phyloP scores from a whole-genome alignment of 2,888 invertebrate genomes.

The Sminthurinus aureus region DNA sequence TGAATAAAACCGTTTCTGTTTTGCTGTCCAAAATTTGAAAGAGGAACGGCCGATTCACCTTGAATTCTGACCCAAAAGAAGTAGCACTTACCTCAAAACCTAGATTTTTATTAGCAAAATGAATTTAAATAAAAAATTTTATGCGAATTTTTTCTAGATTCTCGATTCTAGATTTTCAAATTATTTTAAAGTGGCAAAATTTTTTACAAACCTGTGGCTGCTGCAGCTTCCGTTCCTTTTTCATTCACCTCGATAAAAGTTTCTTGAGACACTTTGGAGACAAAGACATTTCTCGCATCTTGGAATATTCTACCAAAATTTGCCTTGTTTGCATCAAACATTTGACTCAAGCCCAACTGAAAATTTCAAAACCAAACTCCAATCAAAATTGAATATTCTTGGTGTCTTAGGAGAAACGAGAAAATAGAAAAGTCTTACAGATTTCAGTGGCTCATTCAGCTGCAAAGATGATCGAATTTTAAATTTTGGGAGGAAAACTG shows the following conservation, averaged over 20 bases:
- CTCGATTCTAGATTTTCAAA: too few relatives aligned
- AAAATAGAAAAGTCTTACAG: neutral
- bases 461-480: neutral
- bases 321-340: neutral
- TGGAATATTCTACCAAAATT: conserved; percentile 71
- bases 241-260: conserved; percentile 87
- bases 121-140: too few relatives aligned
- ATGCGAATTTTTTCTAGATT: too few relatives aligned
- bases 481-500: neutral
- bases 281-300: conserved; percentile 65
- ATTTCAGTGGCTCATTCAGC: neutral
- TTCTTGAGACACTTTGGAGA: conserved; percentile 81
- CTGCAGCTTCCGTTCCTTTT: conserved; percentile 85
- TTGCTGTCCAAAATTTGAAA: conserved; percentile 53
- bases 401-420: neutral
- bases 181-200: too few relatives aligned
- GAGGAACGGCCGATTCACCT: conserved; percentile 51
- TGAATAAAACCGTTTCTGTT: conserved; percentile 49
- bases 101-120: too few relatives aligned
- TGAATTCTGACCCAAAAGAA: conserved; percentile 18
- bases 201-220: conserved; percentile 77
- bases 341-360: neutral
- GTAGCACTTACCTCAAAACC: too few relatives aligned
- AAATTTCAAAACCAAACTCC: too few relatives aligned
- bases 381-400: too few relatives aligned